Evolutionary conservation across 2,113 vertebrate species (phyloP).

Genomic region (Nesoenas mayeri): DNA sequence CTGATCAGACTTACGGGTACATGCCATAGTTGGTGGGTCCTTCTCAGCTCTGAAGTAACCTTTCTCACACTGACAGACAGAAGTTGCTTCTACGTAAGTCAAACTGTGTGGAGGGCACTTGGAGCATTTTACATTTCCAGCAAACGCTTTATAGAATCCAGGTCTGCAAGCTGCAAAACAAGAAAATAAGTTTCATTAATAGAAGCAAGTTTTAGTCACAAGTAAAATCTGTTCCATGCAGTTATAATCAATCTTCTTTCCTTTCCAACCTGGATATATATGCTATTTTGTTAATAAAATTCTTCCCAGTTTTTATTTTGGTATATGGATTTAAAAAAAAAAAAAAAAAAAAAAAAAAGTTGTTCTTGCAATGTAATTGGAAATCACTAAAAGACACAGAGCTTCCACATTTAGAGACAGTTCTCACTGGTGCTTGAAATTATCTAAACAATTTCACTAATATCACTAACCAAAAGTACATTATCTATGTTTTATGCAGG

Average conservation of each 20-base stretch:
- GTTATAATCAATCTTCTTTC: background rate
- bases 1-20: constrained; percentile 87
- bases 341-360: too few species aligned
- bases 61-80: constrained; percentile 89
- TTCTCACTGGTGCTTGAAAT: background rate
- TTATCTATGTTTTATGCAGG: background rate
- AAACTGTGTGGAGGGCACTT: constrained; percentile 93
- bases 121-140: constrained; percentile 92
- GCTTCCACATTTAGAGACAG: background rate
- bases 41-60: constrained; percentile 91
- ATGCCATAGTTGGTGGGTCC: constrained; percentile 94
- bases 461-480: background rate
- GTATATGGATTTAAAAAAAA: background rate
- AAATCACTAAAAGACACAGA: background rate
- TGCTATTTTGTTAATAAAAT: background rate
- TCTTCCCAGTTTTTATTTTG: background rate
- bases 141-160: constrained; percentile 95
- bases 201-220: background rate
- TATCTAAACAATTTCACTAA: background rate
- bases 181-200: background rate
- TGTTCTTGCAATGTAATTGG: background rate
- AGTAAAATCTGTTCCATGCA: background rate
- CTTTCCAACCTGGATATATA: background rate
- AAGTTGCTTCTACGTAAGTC: constrained; percentile 86
- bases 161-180: constrained; percentile 85